Conservation (phyloP, 2,888 invertebrate genomes). For the Panopea generosa region DNA sequence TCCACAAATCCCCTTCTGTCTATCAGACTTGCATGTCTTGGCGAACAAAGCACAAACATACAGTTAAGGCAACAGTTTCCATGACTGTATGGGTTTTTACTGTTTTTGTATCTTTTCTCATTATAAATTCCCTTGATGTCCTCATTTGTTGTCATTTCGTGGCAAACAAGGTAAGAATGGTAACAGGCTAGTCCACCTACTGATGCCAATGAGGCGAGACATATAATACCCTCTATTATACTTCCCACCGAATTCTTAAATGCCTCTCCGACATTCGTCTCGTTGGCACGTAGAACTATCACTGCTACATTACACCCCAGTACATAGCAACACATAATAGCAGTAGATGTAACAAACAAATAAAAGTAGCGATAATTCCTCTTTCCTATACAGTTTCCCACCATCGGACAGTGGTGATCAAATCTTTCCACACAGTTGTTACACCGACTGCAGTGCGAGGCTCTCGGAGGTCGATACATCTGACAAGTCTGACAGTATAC, state of each 20-base stretch:
- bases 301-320: slow-evolving; percentile 57
- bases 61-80: slow-evolving; percentile 57
- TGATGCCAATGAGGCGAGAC: slow-evolving; percentile 53
- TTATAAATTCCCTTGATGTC: slow-evolving; percentile 61
- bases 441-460: slow-evolving; percentile 62
- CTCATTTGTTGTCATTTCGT: slow-evolving; percentile 61
- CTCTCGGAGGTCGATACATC: slow-evolving; percentile 58
- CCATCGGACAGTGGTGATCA: slow-evolving; percentile 66
- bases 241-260: slow-evolving; percentile 58
- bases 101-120: slow-evolving; percentile 50
- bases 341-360: slow-evolving; percentile 52
- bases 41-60: slow-evolving; percentile 49
- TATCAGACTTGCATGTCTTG: slow-evolving; percentile 51
- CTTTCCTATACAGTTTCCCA: slow-evolving; percentile 60
- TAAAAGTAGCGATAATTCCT: slow-evolving; percentile 63
- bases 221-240: slow-evolving; percentile 58
- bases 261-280: slow-evolving; percentile 52
- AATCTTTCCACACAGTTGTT: slow-evolving; percentile 64
- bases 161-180: slow-evolving; percentile 60
- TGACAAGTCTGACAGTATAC: slow-evolving; percentile 60
- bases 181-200: slow-evolving; percentile 63
- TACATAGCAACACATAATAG: slow-evolving; percentile 58
- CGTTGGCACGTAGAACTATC: slow-evolving; percentile 53
- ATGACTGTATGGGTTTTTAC: slow-evolving; percentile 53
- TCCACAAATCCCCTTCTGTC: slow-evolving; percentile 59